These are phyloP conservation scores for Sebastes fasciatus DNA, from an alignment of 2,113 vertebrate genomes.

Conservation along the genomic window DNA sequence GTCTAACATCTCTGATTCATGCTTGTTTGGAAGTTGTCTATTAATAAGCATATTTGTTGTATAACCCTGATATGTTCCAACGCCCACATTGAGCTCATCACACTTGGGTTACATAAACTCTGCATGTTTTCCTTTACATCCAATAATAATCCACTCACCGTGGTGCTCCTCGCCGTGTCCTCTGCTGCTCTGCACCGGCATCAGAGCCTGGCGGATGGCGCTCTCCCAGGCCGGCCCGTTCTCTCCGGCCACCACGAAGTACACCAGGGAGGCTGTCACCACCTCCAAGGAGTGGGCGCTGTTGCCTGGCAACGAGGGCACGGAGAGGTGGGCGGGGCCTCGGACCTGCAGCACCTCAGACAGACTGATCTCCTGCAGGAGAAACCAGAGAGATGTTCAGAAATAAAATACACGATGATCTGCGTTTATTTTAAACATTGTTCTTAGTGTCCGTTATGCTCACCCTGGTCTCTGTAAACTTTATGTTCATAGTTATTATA, in stretches of 20 bases:
- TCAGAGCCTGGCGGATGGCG: conserved; percentile 80
- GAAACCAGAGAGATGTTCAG: neutral
- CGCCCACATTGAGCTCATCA: neutral
- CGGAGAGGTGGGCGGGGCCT: conserved; percentile 62
- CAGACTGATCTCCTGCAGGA: conserved; percentile 78
- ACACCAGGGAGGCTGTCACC: conserved; percentile 74
- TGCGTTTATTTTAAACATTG: too few species aligned
- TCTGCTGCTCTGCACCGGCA: conserved; percentile 74
- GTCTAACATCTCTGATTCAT: neutral
- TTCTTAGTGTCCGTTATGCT: too few species aligned
- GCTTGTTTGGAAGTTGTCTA: neutral
- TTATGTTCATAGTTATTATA: too few species aligned
- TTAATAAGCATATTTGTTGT: neutral
- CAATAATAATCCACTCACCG: conserved; percentile 27
- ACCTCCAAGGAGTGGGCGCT: conserved; percentile 77
- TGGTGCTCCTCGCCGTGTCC: neutral
- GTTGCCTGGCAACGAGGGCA: conserved; percentile 30
- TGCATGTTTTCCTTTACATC: too few species aligned
- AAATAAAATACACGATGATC: too few species aligned
- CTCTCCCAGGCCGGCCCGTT: conserved; percentile 73
- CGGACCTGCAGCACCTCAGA: conserved; percentile 82
- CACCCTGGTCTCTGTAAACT: too few species aligned
- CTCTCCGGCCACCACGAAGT: conserved; percentile 70
- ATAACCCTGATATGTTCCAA: neutral
- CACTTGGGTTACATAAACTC: too few species aligned